phyloP scores from a whole-genome alignment of 2,888 invertebrate species.

The Pegoplata infirma region DNA sequence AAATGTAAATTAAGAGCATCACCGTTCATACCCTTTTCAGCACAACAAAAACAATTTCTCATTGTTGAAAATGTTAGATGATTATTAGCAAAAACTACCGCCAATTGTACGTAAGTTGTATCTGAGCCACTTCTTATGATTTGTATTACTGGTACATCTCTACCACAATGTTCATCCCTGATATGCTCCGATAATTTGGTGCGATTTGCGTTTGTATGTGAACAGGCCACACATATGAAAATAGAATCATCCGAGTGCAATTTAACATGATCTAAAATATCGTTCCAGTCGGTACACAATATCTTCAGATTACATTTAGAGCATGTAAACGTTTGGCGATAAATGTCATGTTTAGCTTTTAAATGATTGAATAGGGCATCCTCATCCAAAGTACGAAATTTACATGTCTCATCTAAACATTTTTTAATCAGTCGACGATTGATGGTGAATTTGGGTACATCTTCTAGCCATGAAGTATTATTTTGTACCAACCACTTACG shows the following conservation, averaged over 20 bases:
- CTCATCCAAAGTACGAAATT: slow-evolving; percentile 45
- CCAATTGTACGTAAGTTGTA: slow-evolving; percentile 6
- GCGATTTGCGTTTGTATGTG: slow-evolving; percentile 37
- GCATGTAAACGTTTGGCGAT: too few relatives aligned
- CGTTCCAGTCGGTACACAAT: too few relatives aligned
- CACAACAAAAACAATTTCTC: slow-evolving; percentile 61
- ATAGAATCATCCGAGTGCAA: slow-evolving; percentile 49
- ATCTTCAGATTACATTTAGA: slow-evolving; percentile 63
- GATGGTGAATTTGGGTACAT: slow-evolving; percentile 37
- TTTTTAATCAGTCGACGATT: slow-evolving; percentile 25
- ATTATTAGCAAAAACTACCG: slow-evolving; percentile 54
- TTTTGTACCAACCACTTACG: slow-evolving; percentile 48
- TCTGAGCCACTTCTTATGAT: slow-evolving; percentile 26
- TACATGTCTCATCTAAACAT: slow-evolving; percentile 53
- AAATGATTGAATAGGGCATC: slow-evolving; percentile 52
- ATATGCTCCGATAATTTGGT: slow-evolving; percentile 49
- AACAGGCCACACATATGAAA: slow-evolving; percentile 61
- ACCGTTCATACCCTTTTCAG: slow-evolving; percentile 25
- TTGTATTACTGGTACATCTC: slow-evolving; percentile 61
- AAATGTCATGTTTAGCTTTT: slow-evolving; percentile 21
- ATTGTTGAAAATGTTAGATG: slow-evolving; percentile 61
- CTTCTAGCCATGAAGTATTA: slow-evolving; percentile 56
- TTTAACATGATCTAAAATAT: slow-evolving; percentile 56
- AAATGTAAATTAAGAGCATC: slow-evolving; percentile 59
- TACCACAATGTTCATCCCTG: slow-evolving; percentile 49